Percentiles rank a stretch among this genome's conserved stretches.
Evolutionary conservation across 2,113 vertebrate species (phyloP).

Genomic region (Notechis scutatus): DNA sequence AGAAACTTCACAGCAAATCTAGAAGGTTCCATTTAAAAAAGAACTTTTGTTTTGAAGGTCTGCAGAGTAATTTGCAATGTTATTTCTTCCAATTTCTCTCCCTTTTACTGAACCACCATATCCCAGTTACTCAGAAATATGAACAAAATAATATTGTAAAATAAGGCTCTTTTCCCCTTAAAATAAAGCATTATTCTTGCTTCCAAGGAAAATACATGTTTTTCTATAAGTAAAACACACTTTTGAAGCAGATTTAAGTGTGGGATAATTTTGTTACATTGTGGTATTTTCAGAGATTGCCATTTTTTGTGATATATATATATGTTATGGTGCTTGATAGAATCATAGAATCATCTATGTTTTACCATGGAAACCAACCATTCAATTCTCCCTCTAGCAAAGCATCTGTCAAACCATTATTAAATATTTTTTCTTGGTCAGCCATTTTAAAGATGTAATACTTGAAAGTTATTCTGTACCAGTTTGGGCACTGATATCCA

Average conservation of each 20-base stretch:
- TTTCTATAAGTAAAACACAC: neutral
- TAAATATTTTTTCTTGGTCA: neutral
- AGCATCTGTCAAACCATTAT: neutral
- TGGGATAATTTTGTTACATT: neutral
- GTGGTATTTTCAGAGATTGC: neutral
- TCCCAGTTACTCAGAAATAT: neutral
- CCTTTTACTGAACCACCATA: neutral
- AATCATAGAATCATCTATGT: neutral
- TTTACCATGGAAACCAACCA: neutral
- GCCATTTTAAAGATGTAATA: neutral
- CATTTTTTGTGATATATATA: neutral
- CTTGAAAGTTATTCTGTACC: neutral
- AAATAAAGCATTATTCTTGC: neutral
- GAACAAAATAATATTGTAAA: neutral
- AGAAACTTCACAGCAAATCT: slow-evolving; percentile 14
- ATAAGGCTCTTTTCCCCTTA: neutral
- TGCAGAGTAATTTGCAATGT: slow-evolving; percentile 21
- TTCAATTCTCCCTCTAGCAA: neutral
- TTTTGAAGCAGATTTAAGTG: neutral
- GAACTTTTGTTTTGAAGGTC: slow-evolving; percentile 31
- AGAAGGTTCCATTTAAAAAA: neutral
- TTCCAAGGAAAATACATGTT: neutral
- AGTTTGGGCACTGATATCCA: neutral
- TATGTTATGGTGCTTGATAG: neutral
- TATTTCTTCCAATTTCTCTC: neutral